These are phyloP conservation scores for Tragelaphus strepsiceros DNA, from an alignment of 2,113 vertebrate genomes.

Conservation along the genomic window DNA sequence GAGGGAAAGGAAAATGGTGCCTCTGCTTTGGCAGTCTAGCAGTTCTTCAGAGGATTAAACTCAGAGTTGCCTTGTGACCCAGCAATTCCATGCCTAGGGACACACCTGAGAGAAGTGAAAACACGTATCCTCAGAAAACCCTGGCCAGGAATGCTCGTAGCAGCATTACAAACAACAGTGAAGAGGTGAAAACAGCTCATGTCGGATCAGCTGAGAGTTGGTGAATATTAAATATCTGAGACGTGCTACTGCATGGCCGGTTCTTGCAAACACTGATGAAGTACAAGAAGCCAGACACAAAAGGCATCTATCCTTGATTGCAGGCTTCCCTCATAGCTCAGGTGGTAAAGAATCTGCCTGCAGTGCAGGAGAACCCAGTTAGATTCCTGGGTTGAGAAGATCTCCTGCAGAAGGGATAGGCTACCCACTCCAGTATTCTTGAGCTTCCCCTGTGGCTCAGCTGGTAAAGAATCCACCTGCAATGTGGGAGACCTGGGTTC, in stretches of 20 bases:
- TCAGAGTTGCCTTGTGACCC: not conserved
- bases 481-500: not conserved
- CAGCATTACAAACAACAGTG: not conserved
- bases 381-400: not conserved
- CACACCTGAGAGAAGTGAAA: not conserved
- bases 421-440: rapidly evolving
- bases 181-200: not conserved
- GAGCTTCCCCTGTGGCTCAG: not conserved
- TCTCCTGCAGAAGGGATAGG: not conserved
- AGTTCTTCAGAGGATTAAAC: no score
- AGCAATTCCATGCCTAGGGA: no score
- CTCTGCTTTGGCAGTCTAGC: not conserved
- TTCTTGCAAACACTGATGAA: not conserved
- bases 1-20: not conserved
- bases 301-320: rapidly evolving
- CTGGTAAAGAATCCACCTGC: not conserved
- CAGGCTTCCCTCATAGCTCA: not conserved
- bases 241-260: rapidly evolving
- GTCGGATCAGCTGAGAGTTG: rapidly evolving
- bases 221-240: rapidly evolving
- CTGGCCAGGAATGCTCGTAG: not conserved
- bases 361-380: not conserved
- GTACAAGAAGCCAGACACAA: not conserved
- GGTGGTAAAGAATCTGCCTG: not conserved
- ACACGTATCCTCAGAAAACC: not conserved